phyloP scores from a whole-genome alignment of 2,113 vertebrate genomes.

The Tursiops truncatus region DNA sequence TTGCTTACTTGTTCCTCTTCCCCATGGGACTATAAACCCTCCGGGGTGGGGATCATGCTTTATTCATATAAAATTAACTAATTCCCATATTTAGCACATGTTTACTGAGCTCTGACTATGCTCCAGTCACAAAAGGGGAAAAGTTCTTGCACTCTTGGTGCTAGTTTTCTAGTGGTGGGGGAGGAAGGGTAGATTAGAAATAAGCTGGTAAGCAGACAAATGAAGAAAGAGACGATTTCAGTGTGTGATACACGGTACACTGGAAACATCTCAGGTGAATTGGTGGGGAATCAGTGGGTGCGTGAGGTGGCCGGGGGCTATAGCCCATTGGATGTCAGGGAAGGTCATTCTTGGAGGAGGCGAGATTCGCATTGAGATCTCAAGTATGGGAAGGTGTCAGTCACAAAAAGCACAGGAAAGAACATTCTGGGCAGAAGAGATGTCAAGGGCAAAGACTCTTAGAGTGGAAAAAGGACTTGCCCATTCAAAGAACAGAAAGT shows the following conservation, averaged over 20 bases:
- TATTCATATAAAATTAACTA: not conserved
- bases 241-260: not conserved
- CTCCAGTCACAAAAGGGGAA: not conserved
- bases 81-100: not conserved
- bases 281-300: not conserved
- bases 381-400: not conserved
- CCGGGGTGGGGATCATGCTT: not conserved
- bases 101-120: not conserved
- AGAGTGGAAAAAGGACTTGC: not conserved
- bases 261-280: not conserved
- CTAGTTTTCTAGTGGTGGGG: not conserved
- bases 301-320: accelerated
- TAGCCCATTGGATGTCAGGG: not conserved
- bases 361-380: not conserved
- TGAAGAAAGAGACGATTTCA: not conserved
- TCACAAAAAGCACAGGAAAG: not conserved
- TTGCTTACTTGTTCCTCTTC: not conserved
- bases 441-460: not conserved
- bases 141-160: not conserved
- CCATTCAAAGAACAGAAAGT: not conserved
- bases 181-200: not conserved
- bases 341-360: not conserved
- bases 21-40: not conserved
- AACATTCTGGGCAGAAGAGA: not conserved
- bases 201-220: not conserved